These are phyloP conservation scores for Lordiphosa fenestrarum DNA, from an alignment of 2,888 invertebrate species.

Conservation along the genomic window DNA sequence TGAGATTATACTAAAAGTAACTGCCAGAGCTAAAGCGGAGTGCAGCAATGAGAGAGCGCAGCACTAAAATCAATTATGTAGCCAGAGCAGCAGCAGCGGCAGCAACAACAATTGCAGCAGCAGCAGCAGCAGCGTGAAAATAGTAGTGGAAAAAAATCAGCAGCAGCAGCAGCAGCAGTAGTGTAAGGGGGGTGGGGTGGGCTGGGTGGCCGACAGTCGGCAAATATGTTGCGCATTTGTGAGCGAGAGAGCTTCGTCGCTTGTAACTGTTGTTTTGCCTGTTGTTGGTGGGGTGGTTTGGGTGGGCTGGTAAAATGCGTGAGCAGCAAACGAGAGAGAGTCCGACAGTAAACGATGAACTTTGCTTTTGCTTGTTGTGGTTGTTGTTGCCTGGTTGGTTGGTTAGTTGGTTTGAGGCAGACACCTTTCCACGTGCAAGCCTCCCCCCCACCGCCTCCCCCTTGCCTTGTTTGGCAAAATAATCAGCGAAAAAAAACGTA, in stretches of 20 bases:
- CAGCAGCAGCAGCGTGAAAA: conserved; percentile 66
- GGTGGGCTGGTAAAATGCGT: conserved; percentile 63
- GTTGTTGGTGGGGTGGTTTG: conserved; percentile 28
- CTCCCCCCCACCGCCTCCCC: conserved; percentile 4
- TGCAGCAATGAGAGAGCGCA: conserved; percentile 62
- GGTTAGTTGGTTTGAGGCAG: conserved; percentile 52
- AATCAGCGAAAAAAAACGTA: conserved; percentile 66
- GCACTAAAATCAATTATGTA: conserved; percentile 78
- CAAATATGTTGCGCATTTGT: conserved; percentile 76
- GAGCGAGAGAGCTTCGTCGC: conserved; percentile 29
- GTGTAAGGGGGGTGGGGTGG: conserved; percentile 6
- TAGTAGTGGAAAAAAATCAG: conserved; percentile 60
- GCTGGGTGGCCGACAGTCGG: conserved; percentile 32
- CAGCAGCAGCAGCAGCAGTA: conserved; percentile 3
- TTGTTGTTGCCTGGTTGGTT: conserved; percentile 22
- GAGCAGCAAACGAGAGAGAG: conserved; percentile 52
- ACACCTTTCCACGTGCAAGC: conserved; percentile 73
- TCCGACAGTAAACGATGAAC: conserved; percentile 68
- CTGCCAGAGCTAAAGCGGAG: conserved; percentile 51
- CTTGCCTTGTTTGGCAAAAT: conserved; percentile 57
- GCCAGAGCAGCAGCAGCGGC: conserved; percentile 51
- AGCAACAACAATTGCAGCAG: conserved; percentile 26
- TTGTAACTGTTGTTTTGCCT: conserved; percentile 66
- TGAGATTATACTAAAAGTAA: conserved; percentile 74
- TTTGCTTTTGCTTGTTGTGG: conserved; percentile 58